Evolutionary conservation across 2,113 vertebrate genomes (phyloP), one percentile per base, ranked within the genome.

Genomic region (Carettochelys insculpta): DNA sequence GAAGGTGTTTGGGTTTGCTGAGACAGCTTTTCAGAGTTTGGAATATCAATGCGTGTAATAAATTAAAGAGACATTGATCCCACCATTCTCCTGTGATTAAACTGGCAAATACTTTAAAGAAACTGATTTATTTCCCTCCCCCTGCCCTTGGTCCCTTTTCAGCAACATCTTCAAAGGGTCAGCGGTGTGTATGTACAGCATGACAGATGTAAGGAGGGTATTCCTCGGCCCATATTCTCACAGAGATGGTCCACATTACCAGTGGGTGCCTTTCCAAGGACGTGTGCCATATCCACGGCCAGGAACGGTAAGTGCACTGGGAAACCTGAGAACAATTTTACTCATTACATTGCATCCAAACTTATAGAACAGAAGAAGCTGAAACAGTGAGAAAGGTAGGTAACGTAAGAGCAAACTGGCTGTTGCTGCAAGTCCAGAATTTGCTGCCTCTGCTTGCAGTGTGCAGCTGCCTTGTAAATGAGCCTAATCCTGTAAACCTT

Each of bases 121-220:
- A 75, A 5, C 16, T 87, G 52, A n/a, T 77, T 75, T 82, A 47
- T 51, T 71, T 54, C 96, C 56, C 75, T 82, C 81, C 31, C 84
- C 7, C 5, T 14, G 11, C 48, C 48, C 14, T 50, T 14, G 11
- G 17, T 34, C 79, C 43, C 73, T 91, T 94, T 96, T 48, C 89
- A 99, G 99, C 94, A 99, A 99, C 95, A 99, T 99, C 97, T 99
- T 99, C 96, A 99, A 99, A 95, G 99, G 99, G 3, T 99, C 99
- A 31, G 99, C 99, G 1, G 99, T 99, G 77, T 99, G 99, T 16
- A 98, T 99, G 98, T 99, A 99, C 93, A 99, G 98, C 97, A 99
- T 99, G 99, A 98, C 98, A 4, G 99, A 99, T 77, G 98, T 99
- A 68, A 98, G 99, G 82, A 98, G 99, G 91, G 99, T 99, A 1